Base-by-base conservation (phyloP, 2,797 vertebrate species). In the Nyctibius grandis region DNA sequence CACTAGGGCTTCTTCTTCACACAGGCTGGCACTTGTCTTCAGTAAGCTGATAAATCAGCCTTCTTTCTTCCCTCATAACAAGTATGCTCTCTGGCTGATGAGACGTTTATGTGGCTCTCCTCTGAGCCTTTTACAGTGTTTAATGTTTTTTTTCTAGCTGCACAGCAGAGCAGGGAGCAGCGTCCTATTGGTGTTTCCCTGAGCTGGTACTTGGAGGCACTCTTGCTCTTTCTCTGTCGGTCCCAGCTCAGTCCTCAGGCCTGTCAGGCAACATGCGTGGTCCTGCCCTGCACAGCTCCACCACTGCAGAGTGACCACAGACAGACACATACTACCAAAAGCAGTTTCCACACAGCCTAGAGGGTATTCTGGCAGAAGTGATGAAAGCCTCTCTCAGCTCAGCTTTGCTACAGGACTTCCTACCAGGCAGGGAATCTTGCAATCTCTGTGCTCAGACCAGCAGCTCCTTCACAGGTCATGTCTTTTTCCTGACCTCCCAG, bases 261-360 rank as follows among this genome's bases (percentile, higher is more conserved):
- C 23, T 33, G 22, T 42, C 47, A 64, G n/a, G 59, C 18, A 64
- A 6, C 4, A 1, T 8, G 26, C 16, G 11, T 0, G 0, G 4
- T 3, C 18, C 31, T 72, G 28, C 12, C 15, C 38, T 48, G 40
- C 19, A 17, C 16, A 31, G 5, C 20, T 85, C 22, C 26, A 22
- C 15, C 11, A 11, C 29, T 22, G 20, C 3, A 3, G 48, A 25
- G 22, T 34, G 68, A 29, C 18, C 38, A 45, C 0, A 1, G 31
- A 9, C 10, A 22, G 9, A 17, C 9, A 34, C 6, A 59, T 31
- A 10, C 17, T 40, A 9, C 16, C 29, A 70, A n/a, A 69, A 50
- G 3, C 23, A 57, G 9, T 48, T 80, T 70, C 42, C 9, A 50
- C 9, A 13, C 9, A 50, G 11, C 6, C 40, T 34, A 16, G 6